Evolutionary conservation across 2,797 vertebrate species (phyloP).

Genomic region (Otolemur crassicaudatus): DNA sequence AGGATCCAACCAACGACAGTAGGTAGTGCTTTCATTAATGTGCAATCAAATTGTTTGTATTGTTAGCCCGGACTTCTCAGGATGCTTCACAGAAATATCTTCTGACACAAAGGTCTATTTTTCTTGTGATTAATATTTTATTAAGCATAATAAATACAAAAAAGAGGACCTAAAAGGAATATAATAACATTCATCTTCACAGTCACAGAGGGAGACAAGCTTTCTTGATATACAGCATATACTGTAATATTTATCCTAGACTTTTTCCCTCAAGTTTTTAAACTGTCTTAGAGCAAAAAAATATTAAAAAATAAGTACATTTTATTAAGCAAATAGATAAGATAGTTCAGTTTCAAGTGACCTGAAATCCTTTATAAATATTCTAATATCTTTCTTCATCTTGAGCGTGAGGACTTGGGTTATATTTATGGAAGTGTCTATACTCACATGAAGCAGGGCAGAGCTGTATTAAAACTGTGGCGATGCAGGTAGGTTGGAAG

Average conservation of each 20-base stretch:
- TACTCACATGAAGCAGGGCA: fast-evolving
- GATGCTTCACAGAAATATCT: conserved; percentile 14
- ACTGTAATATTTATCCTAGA: conserved; percentile 65
- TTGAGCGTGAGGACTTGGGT: neutral
- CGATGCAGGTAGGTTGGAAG: fast-evolving
- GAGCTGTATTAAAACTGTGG: fast-evolving
- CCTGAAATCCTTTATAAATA: neutral
- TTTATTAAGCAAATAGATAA: conserved; percentile 44
- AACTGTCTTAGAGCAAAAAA: conserved; percentile 24
- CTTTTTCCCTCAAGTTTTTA: conserved; percentile 36
- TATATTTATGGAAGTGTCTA: fast-evolving
- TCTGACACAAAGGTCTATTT: conserved; percentile 55
- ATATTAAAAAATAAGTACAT: conserved; percentile 12
- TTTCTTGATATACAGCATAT: conserved; percentile 39
- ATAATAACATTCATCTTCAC: conserved; percentile 60
- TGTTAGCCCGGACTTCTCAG: conserved; percentile 19
- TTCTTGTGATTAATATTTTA: conserved; percentile 82
- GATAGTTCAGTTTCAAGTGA: neutral
- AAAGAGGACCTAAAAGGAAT: conserved; percentile 53
- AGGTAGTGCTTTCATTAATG: neutral
- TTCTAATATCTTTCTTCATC: neutral
- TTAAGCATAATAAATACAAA: conserved; percentile 76
- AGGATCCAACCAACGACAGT: neutral
- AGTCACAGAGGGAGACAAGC: conserved; percentile 62
- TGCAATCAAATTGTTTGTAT: conserved; percentile 46